A percentile compares a stretch with the other conserved stretches of the same genome.
Evolutionary conservation across 1,140 invertebrate species (phyloP).

Genomic region (Druon quercuslanigerum): DNA sequence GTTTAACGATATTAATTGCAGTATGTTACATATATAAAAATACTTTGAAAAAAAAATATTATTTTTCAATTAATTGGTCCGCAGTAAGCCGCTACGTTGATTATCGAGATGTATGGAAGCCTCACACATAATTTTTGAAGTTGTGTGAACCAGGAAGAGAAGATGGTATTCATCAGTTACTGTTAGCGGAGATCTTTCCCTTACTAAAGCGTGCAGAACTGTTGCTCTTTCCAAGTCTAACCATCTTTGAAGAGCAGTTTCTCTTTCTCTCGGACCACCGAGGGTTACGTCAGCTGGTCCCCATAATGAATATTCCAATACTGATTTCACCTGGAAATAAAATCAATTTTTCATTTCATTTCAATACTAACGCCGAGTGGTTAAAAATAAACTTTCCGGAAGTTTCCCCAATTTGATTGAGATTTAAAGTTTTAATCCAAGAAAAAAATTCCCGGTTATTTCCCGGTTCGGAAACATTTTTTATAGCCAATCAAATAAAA

Average conservation of each 20-base stretch:
- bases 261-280: constrained; percentile 81
- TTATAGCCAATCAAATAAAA: no score
- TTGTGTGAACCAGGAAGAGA: constrained; percentile 87
- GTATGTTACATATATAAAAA: no score
- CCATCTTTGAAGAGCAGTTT: constrained; percentile 86
- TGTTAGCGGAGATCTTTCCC: constrained; percentile 83
- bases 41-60: neutral
- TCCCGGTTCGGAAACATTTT: no score
- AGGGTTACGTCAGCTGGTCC: constrained; percentile 86
- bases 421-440: no score
- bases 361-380: no score
- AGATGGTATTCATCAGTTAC: constrained; percentile 87
- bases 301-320: constrained; percentile 90
- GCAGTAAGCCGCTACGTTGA: constrained; percentile 58
- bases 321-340: constrained; percentile 79
- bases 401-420: no score
- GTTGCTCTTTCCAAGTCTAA: constrained; percentile 89
- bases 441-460: no score
- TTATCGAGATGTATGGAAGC: constrained; percentile 81
- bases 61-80: constrained; percentile 27
- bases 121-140: constrained; percentile 86
- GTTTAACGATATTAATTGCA: neutral
- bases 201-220: constrained; percentile 85
- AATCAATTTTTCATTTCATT: no score
- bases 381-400: no score